These are phyloP conservation scores for Sisor rabdophorus DNA, from an alignment of 2,113 vertebrate species.

Conservation along the genomic window DNA sequence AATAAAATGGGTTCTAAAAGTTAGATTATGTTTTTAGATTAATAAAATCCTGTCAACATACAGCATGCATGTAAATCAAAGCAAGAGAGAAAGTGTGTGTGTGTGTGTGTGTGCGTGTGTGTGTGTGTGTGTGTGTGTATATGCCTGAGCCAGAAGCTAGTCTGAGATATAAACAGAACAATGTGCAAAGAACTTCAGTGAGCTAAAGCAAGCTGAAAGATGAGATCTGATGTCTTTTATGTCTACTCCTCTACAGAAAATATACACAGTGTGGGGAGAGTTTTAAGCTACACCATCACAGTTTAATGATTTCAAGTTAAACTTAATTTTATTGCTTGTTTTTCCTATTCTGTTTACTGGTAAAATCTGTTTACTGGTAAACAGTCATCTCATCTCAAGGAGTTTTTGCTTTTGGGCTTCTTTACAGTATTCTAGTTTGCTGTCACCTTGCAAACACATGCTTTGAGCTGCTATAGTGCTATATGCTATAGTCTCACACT, in stretches of 20 bases:
- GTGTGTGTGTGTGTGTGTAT: conserved; percentile 6
- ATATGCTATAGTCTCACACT: too few species aligned
- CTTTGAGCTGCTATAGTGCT: too few species aligned
- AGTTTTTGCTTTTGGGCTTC: too few species aligned
- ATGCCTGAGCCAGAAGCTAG: conserved; percentile 32
- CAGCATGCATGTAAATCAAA: not conserved
- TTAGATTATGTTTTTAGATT: not conserved
- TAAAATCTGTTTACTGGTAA: too few species aligned
- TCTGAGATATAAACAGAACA: conserved; percentile 51
- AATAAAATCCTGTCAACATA: conserved; percentile 13
- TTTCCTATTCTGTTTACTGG: not conserved
- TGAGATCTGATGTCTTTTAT: conserved; percentile 5
- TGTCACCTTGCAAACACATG: too few species aligned
- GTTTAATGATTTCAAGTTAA: not conserved
- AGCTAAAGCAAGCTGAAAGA: conserved; percentile 6
- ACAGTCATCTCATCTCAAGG: too few species aligned
- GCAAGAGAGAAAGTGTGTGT: too few species aligned
- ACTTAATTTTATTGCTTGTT: not conserved
- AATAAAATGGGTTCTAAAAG: not conserved
- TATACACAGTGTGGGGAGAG: conserved; percentile 7
- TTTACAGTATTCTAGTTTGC: too few species aligned
- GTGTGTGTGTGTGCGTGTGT: not conserved
- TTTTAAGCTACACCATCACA: not conserved
- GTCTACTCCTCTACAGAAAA: conserved; percentile 15
- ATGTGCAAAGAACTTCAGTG: conserved; percentile 53